phyloP scores from a whole-genome alignment of 2,113 vertebrate genomes.

The Erinaceus europaeus region DNA sequence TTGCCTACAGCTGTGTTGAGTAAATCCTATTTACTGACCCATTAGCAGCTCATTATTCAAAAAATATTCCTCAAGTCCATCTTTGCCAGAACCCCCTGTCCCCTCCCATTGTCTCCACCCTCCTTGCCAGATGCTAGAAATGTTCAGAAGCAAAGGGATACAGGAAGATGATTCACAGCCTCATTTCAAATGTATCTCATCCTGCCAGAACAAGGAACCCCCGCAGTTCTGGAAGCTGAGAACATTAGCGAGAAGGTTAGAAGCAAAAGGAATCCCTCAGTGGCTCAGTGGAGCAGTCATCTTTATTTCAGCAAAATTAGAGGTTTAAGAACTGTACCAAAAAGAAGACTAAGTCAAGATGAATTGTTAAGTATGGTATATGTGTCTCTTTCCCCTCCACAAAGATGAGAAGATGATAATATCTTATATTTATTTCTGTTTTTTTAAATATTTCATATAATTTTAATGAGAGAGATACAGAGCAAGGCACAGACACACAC shows the following conservation, averaged over 20 bases:
- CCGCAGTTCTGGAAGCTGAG: too few species aligned
- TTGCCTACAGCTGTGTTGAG: neutral
- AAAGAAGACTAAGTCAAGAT: neutral
- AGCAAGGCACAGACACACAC: too few species aligned
- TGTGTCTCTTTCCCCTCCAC: too few species aligned
- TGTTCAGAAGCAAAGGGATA: neutral
- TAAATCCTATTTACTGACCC: constrained; percentile 24
- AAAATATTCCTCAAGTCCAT: neutral
- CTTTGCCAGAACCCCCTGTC: neutral
- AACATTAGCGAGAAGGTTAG: neutral
- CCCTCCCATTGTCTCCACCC: too few species aligned
- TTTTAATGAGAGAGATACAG: too few species aligned
- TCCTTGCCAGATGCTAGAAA: neutral
- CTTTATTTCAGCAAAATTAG: neutral
- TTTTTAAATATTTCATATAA: too few species aligned
- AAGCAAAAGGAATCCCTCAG: neutral
- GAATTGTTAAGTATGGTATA: neutral
- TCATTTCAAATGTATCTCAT: neutral
- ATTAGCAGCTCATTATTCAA: neutral
- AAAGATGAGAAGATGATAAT: too few species aligned
- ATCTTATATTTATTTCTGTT: too few species aligned
- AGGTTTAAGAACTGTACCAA: neutral
- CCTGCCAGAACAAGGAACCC: neutral
- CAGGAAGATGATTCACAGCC: neutral
- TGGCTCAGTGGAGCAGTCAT: neutral